Percentiles rank a stretch among this genome's conserved stretches.
phyloP scores from a whole-genome alignment of 1,140 invertebrate genomes.

The Mycetomoellerius zeteki region DNA sequence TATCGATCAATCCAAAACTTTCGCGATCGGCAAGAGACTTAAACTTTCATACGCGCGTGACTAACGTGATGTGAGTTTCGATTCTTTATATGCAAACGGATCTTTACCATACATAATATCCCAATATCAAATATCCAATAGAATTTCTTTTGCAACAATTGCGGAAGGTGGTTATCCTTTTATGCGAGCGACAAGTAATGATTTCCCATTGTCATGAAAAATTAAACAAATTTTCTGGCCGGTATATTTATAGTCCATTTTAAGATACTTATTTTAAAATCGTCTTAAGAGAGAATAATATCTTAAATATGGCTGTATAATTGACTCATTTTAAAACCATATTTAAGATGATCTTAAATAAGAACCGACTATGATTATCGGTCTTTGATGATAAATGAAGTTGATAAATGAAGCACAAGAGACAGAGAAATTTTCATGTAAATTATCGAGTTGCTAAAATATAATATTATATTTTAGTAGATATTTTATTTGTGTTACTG shows the following conservation, averaged over 20 bases:
- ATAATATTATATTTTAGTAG: not conserved
- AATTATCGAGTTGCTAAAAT: not conserved
- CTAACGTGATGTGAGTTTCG: constrained; percentile 30
- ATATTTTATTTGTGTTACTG: not conserved
- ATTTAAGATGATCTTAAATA: no score
- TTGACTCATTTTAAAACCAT: no score
- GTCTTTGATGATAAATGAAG: no score
- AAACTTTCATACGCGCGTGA: constrained; percentile 71
- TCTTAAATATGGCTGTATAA: no score
- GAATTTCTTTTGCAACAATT: not conserved
- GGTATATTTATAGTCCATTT: no score
- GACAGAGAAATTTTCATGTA: constrained; percentile 3
- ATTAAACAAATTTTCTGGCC: not conserved
- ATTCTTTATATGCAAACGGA: constrained; percentile 41
- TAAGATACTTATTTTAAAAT: no score
- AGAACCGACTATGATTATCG: no score
- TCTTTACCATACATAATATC: constrained; percentile 17
- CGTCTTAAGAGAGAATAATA: no score
- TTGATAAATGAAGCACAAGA: not conserved
- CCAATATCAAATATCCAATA: not conserved
- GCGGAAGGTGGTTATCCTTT: not conserved
- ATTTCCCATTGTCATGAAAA: not conserved
- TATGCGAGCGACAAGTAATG: not conserved
- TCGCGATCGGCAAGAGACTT: constrained; percentile 17
- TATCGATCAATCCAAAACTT: not conserved